Percentiles rank a stretch among this genome's conserved stretches.
These are phyloP conservation scores for Hylaeus anthracinus DNA, from an alignment of 1,140 invertebrate species.

Conservation along the genomic window DNA sequence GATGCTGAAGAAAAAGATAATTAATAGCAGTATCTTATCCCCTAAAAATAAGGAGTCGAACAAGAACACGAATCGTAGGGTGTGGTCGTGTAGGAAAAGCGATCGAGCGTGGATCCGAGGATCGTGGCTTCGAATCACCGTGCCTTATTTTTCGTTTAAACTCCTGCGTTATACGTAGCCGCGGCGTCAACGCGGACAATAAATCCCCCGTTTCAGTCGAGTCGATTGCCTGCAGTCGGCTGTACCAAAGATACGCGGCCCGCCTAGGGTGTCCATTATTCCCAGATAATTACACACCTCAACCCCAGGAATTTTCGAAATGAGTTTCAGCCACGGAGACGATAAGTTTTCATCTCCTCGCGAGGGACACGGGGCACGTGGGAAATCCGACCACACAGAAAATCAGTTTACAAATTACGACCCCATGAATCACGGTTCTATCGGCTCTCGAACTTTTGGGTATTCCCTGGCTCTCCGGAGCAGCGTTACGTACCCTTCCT, in stretches of 20 bases:
- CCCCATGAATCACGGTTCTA: not conserved
- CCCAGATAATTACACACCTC: slow-evolving; percentile 70
- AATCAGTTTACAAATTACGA: not conserved
- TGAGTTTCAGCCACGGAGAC: slow-evolving; percentile 56
- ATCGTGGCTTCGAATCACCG: too few species aligned
- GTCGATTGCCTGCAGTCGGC: not conserved
- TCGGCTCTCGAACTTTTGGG: not conserved
- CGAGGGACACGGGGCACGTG: not conserved
- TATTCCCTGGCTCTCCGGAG: too few species aligned
- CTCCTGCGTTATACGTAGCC: slow-evolving; percentile 32
- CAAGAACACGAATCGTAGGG: too few species aligned
- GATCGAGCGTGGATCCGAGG: too few species aligned
- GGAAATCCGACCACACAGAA: slow-evolving; percentile 11
- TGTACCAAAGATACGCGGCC: slow-evolving; percentile 59
- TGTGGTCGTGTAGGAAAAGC: not conserved
- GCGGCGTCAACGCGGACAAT: slow-evolving; percentile 48
- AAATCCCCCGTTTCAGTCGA: slow-evolving; percentile 42
- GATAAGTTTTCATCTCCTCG: slow-evolving; percentile 14
- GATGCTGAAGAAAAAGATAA: too few species aligned
- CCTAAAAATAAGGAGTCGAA: too few species aligned
- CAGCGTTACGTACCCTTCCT: too few species aligned
- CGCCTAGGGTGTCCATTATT: slow-evolving; percentile 71
- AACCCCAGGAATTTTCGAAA: slow-evolving; percentile 71
- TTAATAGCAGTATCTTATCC: too few species aligned
- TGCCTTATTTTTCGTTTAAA: too few species aligned